These are phyloP conservation scores for Unio delphinus DNA, from an alignment of 2,888 invertebrate species.

Conservation along the genomic window DNA sequence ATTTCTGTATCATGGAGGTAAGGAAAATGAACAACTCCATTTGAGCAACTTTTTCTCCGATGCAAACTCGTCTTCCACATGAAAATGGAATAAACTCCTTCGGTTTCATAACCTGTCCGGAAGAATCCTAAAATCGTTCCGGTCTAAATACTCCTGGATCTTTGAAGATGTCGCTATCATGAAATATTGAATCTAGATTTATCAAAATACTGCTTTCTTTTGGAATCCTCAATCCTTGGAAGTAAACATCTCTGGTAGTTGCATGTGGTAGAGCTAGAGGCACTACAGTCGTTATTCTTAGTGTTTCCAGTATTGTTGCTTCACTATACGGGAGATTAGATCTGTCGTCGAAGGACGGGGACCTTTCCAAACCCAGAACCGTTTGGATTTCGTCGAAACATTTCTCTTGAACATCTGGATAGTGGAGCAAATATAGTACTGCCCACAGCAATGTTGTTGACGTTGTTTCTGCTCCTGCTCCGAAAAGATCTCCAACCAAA, in stretches of 20 bases:
- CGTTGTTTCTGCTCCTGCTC: constrained; percentile 23
- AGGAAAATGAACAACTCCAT: constrained; percentile 13
- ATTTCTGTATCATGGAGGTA: constrained; percentile 6
- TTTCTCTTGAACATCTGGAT: constrained; percentile 21
- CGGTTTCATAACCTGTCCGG: neutral
- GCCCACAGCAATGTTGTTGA: constrained; percentile 17
- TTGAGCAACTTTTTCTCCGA: constrained; percentile 8
- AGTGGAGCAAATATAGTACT: constrained; percentile 13
- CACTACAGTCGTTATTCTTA: neutral
- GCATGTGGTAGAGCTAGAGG: constrained; percentile 1
- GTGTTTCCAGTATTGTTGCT: constrained; percentile 1
- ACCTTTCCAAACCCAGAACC: constrained; percentile 8
- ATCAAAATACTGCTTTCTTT: neutral
- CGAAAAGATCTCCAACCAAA: constrained; percentile 16
- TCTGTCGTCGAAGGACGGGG: neutral
- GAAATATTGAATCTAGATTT: neutral
- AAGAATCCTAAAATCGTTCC: neutral
- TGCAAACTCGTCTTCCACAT: constrained; percentile 5
- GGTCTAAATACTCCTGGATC: constrained; percentile 2
- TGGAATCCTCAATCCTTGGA: neutral
- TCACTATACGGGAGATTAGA: constrained; percentile 1
- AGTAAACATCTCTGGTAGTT: neutral
- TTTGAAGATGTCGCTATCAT: neutral
- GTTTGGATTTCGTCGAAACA: constrained; percentile 14
- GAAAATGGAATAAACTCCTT: constrained; percentile 3